A percentile compares a stretch with the other conserved stretches of the same genome.
Evolutionary conservation across 1,140 invertebrate genomes (phyloP).

Genomic region (Drosophila suzukii): DNA sequence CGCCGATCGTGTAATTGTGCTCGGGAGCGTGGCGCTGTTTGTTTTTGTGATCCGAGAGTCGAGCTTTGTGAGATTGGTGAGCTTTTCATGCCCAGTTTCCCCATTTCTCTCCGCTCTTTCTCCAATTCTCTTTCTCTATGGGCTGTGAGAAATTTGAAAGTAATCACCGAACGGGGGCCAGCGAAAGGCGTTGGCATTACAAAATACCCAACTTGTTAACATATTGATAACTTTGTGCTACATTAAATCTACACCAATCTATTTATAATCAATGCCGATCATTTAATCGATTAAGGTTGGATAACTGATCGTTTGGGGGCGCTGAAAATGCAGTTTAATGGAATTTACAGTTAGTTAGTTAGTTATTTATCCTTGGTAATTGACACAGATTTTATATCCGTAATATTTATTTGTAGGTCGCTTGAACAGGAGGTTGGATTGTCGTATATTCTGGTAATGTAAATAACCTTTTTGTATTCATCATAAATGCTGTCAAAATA

Average conservation of each 20-base stretch:
- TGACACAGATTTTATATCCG: not conserved
- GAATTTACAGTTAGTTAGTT: not conserved
- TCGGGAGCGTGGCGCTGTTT: constrained; percentile 27
- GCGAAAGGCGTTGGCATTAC: constrained; percentile 67
- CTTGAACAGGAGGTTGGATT: not conserved
- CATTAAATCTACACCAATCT: constrained; percentile 13
- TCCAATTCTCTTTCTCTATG: constrained; percentile 6
- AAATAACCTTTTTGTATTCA: too few relatives aligned
- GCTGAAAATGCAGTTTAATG: not conserved
- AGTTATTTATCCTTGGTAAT: constrained; percentile 2
- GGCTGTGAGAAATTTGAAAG: constrained; percentile 35
- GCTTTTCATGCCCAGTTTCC: constrained; percentile 17
- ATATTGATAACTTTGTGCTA: constrained; percentile 41
- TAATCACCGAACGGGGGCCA: constrained; percentile 39
- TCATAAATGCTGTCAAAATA: too few relatives aligned
- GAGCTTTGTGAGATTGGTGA: constrained; percentile 24
- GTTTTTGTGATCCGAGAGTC: constrained; percentile 17
- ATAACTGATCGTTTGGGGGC: constrained; percentile 19
- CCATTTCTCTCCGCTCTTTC: constrained; percentile 5
- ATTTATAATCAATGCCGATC: constrained; percentile 32
- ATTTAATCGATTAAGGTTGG: constrained; percentile 35
- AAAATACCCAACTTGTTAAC: constrained; percentile 44
- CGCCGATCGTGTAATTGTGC: constrained; percentile 47
- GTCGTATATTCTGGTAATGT: too few relatives aligned
- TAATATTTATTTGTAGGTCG: not conserved